Base-by-base conservation (phyloP, 2,113 vertebrate genomes). In the Tupaia chinensis region DNA sequence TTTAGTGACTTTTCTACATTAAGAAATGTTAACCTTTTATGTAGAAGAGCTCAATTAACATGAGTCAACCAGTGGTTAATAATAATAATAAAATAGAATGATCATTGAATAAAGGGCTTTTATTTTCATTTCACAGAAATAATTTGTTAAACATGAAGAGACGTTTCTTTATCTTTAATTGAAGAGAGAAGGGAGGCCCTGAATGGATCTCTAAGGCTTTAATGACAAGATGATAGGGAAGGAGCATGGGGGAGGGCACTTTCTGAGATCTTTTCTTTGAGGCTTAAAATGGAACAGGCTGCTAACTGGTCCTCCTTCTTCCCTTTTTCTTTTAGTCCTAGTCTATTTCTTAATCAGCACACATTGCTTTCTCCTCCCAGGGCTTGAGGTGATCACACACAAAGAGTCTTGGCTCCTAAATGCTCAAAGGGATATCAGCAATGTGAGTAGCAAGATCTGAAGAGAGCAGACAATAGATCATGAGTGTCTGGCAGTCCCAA, bases 51-150 rank as follows among this genome's bases (percentile, higher is more conserved):
- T 79, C 86, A 91, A 80, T 96, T 96, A 96, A 89, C 15, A 54
- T 0, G n/a, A 85, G 22, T 86, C 79, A 96, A 80, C 82, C 66
- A 80, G 82, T 84, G 77, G 83, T 91, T 97, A 93, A 95, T 91
- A 77, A 77, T 78, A 96, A 95, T 92, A 87, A 95, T 74, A 80
- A 84, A 94, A 56, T 32, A 34, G 76, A 89, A 78, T 70, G 60
- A 83, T 98, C 79, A 34, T 61, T 32, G 70, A 91, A 93, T 69
- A 86, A 83, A 95, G 91, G 65, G 69, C 69, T 94, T 92, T 95
- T 91, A 94, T 95, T 96, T 96, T 74, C 83, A 86, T 86, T 87
- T 96, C 93, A 76, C 74, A 93, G 32, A 56, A 93, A 95, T 76
- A 82, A 58, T 60, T 76, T 93, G 86, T 94, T 96, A 92, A 82